Percentiles rank a stretch among this genome's conserved stretches.
These are phyloP conservation scores for Sminthopsis crassicaudata DNA, from an alignment of 2,113 vertebrate species.

Conservation along the genomic window DNA sequence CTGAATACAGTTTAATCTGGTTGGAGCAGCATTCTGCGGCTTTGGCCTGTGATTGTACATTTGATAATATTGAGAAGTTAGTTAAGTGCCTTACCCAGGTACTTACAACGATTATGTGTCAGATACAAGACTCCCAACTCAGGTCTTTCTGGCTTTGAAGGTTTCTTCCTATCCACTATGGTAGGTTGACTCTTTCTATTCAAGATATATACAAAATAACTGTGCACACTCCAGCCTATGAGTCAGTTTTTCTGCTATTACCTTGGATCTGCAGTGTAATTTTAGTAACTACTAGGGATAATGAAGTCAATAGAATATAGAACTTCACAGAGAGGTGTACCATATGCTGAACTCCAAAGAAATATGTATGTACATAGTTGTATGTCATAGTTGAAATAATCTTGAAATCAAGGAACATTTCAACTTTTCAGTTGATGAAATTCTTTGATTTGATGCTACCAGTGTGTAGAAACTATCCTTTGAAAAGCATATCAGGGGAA, in stretches of 20 bases:
- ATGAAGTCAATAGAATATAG: neutral
- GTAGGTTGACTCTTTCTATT: neutral
- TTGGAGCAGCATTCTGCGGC: neutral
- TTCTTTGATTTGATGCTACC: neutral
- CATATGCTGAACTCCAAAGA: neutral
- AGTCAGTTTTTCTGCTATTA: neutral
- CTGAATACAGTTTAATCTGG: neutral
- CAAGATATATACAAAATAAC: neutral
- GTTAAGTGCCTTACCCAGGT: neutral
- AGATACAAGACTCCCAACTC: neutral
- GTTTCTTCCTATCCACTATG: neutral
- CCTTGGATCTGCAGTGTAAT: neutral
- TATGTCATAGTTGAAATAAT: neutral
- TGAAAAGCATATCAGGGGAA: neutral
- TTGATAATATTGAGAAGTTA: neutral
- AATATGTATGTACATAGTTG: neutral
- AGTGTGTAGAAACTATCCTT: neutral
- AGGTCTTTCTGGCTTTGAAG: neutral
- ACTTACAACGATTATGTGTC: neutral
- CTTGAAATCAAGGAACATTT: slow-evolving; percentile 1
- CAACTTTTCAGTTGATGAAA: neutral
- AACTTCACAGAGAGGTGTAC: neutral
- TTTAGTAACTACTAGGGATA: neutral
- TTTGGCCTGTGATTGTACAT: neutral
- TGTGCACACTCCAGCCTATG: neutral